Base-by-base conservation (phyloP, 2,113 vertebrate species). In the Paradisaea rubra region DNA sequence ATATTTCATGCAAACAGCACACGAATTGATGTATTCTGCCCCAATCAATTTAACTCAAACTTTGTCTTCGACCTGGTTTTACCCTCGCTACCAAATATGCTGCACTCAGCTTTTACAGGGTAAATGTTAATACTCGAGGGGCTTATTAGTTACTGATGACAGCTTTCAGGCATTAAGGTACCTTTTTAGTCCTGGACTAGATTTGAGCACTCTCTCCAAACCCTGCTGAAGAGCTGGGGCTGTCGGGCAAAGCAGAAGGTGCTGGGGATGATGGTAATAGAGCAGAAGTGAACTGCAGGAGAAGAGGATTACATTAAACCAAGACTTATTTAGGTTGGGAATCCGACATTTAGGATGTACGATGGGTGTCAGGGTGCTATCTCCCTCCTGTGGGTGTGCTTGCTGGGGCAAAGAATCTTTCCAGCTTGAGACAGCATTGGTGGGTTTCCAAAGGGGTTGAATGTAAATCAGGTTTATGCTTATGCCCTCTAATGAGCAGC, bases 1-100 rank as follows among this genome's bases (percentile, higher is more conserved):
- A 93, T 95, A 95, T 95, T 96, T 94, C 57, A 96, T 95, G 85
- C 41, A 39, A 90, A 81, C 56, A 60, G 88, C 52, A 13, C 6
- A 2, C 0, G 0, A 73, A 78, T 83, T 37, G 49, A 65, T 88
- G 72, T 64, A 4, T 95, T 91, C 74, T 91, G 88, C 72, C 88
- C 81, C 60, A 22, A 30, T 89, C 85, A 66, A 95, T 94, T 86
- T 91, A 81, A 56, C 68, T 95, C 87, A 94, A 90, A 83, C 81
- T 93, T 92, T 4, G 2, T 64, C 77, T 96, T 53, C 90, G 94
- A 95, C 93, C 93, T 90, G 91, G 45, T 81, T 86, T 88, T 91
- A 61, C 86, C 68, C 68, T 89, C 44, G 7, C 52, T 78, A 30
- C 76, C 0, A 0, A 52, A 39, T 31, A 3, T 5, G n/a, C 54